Evolutionary conservation across 2,113 vertebrate species (phyloP), one percentile per base, ranked within the genome.

Genomic region (Lipotes vexillifer): DNA sequence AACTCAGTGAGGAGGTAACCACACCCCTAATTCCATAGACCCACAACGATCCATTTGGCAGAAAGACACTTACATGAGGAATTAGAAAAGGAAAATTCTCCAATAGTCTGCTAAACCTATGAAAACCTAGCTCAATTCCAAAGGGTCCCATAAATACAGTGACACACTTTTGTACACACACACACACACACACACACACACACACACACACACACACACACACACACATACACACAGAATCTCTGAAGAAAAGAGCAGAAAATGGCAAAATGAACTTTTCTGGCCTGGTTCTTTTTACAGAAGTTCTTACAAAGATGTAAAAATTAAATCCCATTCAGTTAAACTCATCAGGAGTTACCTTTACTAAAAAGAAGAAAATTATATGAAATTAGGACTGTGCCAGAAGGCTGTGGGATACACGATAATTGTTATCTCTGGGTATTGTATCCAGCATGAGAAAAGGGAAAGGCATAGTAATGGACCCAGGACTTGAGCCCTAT

Each of bases 21-120:
- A 91, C 97, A 97, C 96, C 97, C 86, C 33, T 96, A 97, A 96
- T 90, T 95, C 87, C 94, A 65, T 12, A 82, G 77, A 96, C 86
- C 63, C 59, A 93, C 89, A 96, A 57, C 0, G 5, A 90, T 95
- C 87, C 15, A n/a, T 55, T 97, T 96, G 97, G 97, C 94, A 91
- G 80, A 93, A 88, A 74, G 94, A 92, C 57, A 92, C 74, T 89
- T 93, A 74, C 29, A 46, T 75, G 86, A 95, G 55, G 55, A 95
- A 92, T 94, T 68, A 86, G 65, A 92, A 55, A 69, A 82, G 25
- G 36, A 94, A 95, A 90, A 25, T 5, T 80, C 96, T 89, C 74
- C 93, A 96, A 59, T 36, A 57, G 61, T 86, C 71, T 52, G 46
- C 12, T 80, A 90, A 94, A 44, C 29, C 44, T 94, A 59, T 75